Evolutionary conservation across 2,113 vertebrate species (phyloP), one percentile per base, ranked within the genome.

Genomic region (Siniperca chuatsi): DNA sequence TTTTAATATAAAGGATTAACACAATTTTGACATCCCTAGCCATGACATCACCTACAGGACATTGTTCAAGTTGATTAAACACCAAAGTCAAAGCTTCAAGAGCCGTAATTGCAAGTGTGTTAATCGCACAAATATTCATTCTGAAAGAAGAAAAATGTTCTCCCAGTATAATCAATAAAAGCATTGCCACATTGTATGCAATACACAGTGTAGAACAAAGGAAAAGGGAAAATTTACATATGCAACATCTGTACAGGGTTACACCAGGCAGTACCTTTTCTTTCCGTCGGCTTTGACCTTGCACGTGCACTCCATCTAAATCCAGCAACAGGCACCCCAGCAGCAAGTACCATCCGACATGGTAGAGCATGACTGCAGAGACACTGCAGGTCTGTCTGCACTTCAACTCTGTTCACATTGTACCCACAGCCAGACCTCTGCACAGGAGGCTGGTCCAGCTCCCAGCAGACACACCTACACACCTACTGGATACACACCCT

Each of bases 291-390:
- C 90, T 87, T 69, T 87, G 83, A 62, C 86, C 88, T 64, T 90
- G 80, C 50, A 78, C 79, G 29, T 86, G 82, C 65, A 86, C 54
- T 65, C 80, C 81, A 20, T 89, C 78, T 78, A 92, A 84, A 89
- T 94, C 93, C 87, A 94, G 76, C 37, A 95, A n/a, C 77, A 95
- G 82, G 52, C 88, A 92, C 65, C 90, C 95, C 67, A 95, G 74
- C 85, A 94, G 79, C 75, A 93, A n/a, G 82, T 83, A 93, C 85
- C 92, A 91, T 85, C 92, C 89, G 58, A 76, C 93, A 93, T 92
- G 91, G 87, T 40, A 70, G 73, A 81, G 87, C 94, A 95, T 94
- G 92, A 87, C 78, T 90, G 87, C 71, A 88, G 78, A 89, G 75
- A 89, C 90, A 55, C 80, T 37, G 73, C 75, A 37, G 78, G 76